A percentile compares a stretch with the other conserved stretches of the same genome.
Conservation (phyloP, 1,140 invertebrate genomes). For the Neodiprion lecontei region DNA sequence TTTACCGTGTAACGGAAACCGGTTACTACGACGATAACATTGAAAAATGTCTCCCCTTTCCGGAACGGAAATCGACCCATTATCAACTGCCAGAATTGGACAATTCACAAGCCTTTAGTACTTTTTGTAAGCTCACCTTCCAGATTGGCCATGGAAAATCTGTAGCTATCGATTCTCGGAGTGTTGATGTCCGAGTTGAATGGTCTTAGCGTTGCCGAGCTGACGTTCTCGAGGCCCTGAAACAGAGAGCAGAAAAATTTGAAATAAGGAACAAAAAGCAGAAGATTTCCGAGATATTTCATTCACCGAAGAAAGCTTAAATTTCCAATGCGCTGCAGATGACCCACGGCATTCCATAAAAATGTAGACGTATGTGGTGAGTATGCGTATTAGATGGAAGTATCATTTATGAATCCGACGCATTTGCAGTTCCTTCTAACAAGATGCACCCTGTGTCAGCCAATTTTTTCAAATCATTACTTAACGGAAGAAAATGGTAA, state of each 20-base stretch:
- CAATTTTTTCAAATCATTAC: constrained; percentile 8
- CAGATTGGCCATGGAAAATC: constrained; percentile 91
- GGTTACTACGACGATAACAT: no score
- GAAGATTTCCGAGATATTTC: no score
- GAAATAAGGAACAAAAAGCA: background rate
- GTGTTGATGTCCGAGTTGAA: constrained; percentile 69
- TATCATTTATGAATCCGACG: no score
- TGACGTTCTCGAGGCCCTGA: constrained; percentile 70
- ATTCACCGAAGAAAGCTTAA: no score
- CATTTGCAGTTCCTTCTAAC: no score
- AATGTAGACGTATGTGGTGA: constrained; percentile 14
- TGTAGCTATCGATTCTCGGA: constrained; percentile 83
- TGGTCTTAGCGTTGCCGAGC: constrained; percentile 64
- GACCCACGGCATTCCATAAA: constrained; percentile 1
- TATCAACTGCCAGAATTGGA: no score
- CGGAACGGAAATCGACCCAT: no score
- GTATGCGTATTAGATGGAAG: background rate
- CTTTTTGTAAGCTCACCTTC: constrained; percentile 66
- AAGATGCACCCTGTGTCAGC: background rate
- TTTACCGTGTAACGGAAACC: no score
- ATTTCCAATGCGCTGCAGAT: no score
- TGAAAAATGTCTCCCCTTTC: no score
- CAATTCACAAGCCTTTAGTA: no score
- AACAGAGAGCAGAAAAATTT: constrained; percentile 49
- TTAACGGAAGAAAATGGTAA: background rate